Conservation (phyloP, 2,888 invertebrate species). For the Crepidodera aurea region DNA sequence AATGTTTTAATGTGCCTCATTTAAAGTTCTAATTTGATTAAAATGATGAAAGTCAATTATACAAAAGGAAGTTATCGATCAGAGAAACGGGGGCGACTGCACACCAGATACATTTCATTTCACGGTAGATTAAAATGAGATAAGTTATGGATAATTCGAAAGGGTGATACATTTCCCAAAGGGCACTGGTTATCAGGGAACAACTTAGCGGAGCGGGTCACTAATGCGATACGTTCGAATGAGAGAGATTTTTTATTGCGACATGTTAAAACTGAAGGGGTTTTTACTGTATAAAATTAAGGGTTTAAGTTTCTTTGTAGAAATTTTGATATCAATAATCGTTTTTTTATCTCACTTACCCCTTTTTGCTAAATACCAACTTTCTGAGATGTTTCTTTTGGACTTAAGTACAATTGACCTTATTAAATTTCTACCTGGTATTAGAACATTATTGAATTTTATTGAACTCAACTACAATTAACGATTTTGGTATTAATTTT, state of each 20-base stretch:
- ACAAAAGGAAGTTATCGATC: conserved; percentile 52
- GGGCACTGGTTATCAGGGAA: conserved; percentile 44
- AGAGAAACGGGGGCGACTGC: conserved; percentile 45
- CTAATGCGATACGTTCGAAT: conserved; percentile 26
- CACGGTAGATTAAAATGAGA: conserved; percentile 64
- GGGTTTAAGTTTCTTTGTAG: no score
- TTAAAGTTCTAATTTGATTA: conserved; percentile 34
- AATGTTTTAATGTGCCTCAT: background rate
- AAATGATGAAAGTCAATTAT: conserved; percentile 51
- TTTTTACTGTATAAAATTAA: no score
- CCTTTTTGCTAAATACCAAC: no score
- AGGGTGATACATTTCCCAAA: conserved; percentile 63
- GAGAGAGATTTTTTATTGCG: conserved; percentile 9
- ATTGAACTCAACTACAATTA: no score
- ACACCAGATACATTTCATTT: conserved; percentile 60
- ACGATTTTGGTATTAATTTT: no score
- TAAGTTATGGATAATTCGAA: conserved; percentile 63
- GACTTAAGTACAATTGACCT: no score
- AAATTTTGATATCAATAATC: no score
- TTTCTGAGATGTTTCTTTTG: no score
- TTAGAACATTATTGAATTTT: no score
- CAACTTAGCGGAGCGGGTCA: conserved; percentile 26
- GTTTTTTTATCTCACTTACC: no score
- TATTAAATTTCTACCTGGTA: no score
- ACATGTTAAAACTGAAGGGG: background rate